Base-by-base conservation (phyloP, 1,140 invertebrate species). In the Halictus rubicundus region DNA sequence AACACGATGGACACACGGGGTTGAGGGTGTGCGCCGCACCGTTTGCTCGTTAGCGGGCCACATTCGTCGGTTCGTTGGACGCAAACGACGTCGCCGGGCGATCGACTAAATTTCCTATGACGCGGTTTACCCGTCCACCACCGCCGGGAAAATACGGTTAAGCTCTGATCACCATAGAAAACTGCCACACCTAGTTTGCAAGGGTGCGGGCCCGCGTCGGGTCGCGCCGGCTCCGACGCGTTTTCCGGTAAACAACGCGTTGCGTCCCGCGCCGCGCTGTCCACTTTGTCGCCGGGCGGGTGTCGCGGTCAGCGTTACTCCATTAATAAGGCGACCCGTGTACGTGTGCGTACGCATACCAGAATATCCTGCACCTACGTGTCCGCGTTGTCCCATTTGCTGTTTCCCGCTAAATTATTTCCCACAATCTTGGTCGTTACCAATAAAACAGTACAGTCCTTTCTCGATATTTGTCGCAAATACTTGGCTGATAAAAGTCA, bases 91-190 rank as follows among this genome's bases (percentile, higher is more conserved):
- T 78, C 46, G 46, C 69, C 23, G 23, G 49, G 23, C 69, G 68
- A 57, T 80, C 63, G 59, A 71, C 61, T 60, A 61, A 76, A 84
- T 80, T 75, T 70, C 46, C 82, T 71, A 54, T 57, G 83, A 76
- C 73, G 74, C 64, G 78, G 82, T 73, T 84, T 68, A 83, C 73
- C 71, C 71, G 82, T 68, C 37, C 37, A 37, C 39, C 54, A 80
- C 78, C 83, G 63, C 78, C 61, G 52, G 78, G 70, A 68, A 85
- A 84, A 84, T 74, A 61, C 77, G 73, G 83, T 85, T 85, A 85
- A 85, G 74, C 82, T 68, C 70, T 39, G 75, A 85, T 85, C 83
- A 68, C 70, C 66, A 60, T 79, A 85, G 80, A 86, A 86, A 86
- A 85, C 76, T 82, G 74, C 37, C 83, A 63, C 70, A 32, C 49